Base-by-base conservation (phyloP, 2,888 invertebrate genomes). In the Pristionchus fissidentatus region DNA sequence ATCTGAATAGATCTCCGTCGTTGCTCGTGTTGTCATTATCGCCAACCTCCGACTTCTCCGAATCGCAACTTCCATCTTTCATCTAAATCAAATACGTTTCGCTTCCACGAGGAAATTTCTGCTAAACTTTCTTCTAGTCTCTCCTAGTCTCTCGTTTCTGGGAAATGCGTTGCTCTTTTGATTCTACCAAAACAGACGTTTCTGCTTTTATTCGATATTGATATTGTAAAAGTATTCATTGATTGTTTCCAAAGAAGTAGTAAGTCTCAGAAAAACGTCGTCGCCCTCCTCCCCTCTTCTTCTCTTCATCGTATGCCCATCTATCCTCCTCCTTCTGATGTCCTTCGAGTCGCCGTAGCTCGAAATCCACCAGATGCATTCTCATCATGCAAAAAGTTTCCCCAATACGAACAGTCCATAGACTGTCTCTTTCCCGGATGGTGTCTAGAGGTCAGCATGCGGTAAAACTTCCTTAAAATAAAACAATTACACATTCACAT, bases 141-240 rank as follows among this genome's bases (percentile, higher is more conserved):
- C 83, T 26, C 32, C 52, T 22, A 52, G n/a, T 19, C 60, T 8
- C 15, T 60, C 60, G 29, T 60, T 60, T 29, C 60, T 60, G n/a
- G n/a, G n/a, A n/a, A n/a, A n/a, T n/a, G 5, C 60, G 13, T 60
- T 5, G 26, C 13, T 26, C 57, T 10, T 60, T 29, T 13, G 8
- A 8, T 5, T 57, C 57, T 4, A 29, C 22, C 29, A 79, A 79
- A 88, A 87, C 2, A 87, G n/a, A n/a, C n/a, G n/a, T n/a, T n/a
- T n/a, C n/a, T n/a, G n/a, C n/a, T n/a, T 86, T 38, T 88, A 86
- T 81, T 87, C 85, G 10, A 88, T 75, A n/a, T n/a, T n/a, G n/a
- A n/a, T n/a, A n/a, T n/a, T n/a, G n/a, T n/a, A n/a, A n/a, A n/a
- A n/a, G n/a, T n/a, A n/a, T n/a, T n/a, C n/a, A n/a, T n/a, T n/a